Percentiles rank a stretch among this genome's conserved stretches.
Conservation (phyloP, 2,113 vertebrate species). For the Chinchilla lanigera region DNA sequence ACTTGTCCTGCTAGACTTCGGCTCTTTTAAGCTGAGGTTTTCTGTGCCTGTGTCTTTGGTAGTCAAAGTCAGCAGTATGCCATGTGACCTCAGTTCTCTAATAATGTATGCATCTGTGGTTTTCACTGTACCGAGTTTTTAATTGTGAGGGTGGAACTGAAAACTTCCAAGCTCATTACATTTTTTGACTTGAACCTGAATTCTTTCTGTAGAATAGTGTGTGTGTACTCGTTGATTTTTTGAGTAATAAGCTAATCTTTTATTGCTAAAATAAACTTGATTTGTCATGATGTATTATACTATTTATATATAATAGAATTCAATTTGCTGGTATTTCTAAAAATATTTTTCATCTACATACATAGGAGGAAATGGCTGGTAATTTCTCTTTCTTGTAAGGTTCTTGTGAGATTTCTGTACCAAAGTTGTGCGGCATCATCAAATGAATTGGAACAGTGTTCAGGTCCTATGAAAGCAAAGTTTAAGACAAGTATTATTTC, state of each 20-base stretch:
- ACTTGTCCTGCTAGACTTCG: neutral
- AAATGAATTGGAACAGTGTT: neutral
- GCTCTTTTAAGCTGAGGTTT: no score
- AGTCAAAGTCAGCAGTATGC: neutral
- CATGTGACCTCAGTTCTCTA: neutral
- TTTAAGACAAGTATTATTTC: neutral
- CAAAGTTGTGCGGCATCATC: neutral
- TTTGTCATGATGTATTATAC: neutral
- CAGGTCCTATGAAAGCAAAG: neutral
- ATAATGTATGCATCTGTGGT: no score
- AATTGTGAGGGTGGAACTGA: neutral
- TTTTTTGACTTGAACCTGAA: neutral
- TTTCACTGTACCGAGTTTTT: neutral
- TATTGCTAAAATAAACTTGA: neutral
- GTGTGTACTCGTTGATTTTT: neutral
- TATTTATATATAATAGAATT: neutral
- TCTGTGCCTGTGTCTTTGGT: no score
- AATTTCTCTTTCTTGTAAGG: slow-evolving; percentile 11
- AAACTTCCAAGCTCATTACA: neutral
- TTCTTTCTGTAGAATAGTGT: no score
- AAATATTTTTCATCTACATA: neutral
- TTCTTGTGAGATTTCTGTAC: neutral
- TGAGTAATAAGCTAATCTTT: neutral
- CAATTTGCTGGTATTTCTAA: neutral
- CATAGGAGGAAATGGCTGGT: neutral